Percentiles rank a stretch among this genome's conserved stretches.
Evolutionary conservation across 2,113 vertebrate genomes (phyloP).

Genomic region (Mastomys natalensis): DNA sequence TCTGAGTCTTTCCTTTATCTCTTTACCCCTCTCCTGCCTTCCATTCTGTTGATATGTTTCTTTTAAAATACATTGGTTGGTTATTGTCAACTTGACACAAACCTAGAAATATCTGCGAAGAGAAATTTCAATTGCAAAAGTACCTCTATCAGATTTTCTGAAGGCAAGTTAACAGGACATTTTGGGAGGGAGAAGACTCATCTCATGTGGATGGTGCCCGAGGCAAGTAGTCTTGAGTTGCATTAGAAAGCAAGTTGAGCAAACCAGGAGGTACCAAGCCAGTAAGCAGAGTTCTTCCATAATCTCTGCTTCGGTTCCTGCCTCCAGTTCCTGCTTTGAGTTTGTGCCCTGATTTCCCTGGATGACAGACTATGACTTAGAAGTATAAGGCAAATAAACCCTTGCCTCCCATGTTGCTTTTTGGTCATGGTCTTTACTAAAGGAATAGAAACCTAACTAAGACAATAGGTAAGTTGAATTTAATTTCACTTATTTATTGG

Average conservation of each 20-base stretch:
- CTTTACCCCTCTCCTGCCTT: fast-evolving
- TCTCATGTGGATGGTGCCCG: neutral
- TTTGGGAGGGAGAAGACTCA: neutral
- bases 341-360: neutral
- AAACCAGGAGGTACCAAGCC: neutral
- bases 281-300: neutral
- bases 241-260: neutral
- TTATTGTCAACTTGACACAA: neutral
- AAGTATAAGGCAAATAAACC: neutral
- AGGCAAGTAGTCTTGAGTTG: no score
- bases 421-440: neutral
- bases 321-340: neutral
- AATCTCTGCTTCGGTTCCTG: neutral
- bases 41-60: neutral
- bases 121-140: neutral
- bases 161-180: neutral
- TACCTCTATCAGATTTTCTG: neutral
- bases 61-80: neutral
- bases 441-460: neutral
- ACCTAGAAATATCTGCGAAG: neutral
- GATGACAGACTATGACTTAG: neutral
- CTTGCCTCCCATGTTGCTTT: neutral
- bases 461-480: neutral
- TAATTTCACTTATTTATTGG: neutral
- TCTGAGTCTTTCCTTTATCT: no score